Evolutionary conservation across 1,140 invertebrate genomes (phyloP), one percentile per base, ranked within the genome.

Genomic region (Papilio helenus): DNA sequence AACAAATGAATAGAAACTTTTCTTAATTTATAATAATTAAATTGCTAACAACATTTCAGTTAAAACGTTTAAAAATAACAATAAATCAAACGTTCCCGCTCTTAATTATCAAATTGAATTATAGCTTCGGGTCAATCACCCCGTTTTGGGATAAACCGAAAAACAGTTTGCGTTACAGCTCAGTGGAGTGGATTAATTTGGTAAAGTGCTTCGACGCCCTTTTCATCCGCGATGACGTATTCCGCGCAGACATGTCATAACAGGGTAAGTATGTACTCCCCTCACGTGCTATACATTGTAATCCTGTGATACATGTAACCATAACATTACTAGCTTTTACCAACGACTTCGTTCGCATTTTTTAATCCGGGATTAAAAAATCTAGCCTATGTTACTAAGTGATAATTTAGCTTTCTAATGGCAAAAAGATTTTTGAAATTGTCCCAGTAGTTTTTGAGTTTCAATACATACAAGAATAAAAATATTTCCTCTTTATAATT

Each of bases 121-220:
- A 44, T 29, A 23, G 20, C 72, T 74, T 23, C 72, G 72, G 42
- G 42, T 74, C 42, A 23, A 68, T 74, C 72, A 46, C 20, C 42
- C 42, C 42, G 42, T 26, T 74, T 49, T 49, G 20, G 72, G 72
- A 46, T 74, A 74, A 44, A 74, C 72, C 72, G 42, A 74, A 74
- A 74, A 74, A 74, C 72, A 74, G 42, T 74, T 44, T 74, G 72
- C 72, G 72, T 74, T 74, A 74, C 20, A 44, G 72, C 72, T 74
- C 42, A 74, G 72, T 44, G 72, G 72, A 74, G 72, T 74, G 72
- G 72, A 74, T 74, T 74, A 74, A 74, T 74, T 49, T 46, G 44
- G 72, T 74, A 74, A 74, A 74, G 72, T 74, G 72, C 20, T 74
- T 74, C 72, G 42, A 74, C 72, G 44, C 72, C 72, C 72, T 74